Percentiles rank a stretch among this genome's conserved stretches.
These are phyloP conservation scores for Isoperla grammatica DNA, from an alignment of 2,888 invertebrate species.

Conservation along the genomic window DNA sequence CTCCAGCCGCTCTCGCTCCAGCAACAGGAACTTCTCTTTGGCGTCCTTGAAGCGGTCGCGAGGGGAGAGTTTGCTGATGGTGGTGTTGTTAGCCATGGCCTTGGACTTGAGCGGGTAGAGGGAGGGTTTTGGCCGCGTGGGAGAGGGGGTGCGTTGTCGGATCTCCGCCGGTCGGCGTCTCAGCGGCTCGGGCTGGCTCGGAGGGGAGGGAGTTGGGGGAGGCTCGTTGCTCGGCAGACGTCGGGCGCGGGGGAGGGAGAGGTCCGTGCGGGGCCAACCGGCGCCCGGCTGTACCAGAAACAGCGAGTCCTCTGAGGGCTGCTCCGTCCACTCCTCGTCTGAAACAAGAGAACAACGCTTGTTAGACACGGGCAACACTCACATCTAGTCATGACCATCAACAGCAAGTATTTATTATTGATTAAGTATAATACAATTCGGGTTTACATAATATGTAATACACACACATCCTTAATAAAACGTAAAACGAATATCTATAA, in stretches of 20 bases:
- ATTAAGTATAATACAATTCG: too few species aligned
- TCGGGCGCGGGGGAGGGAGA: conserved; percentile 38
- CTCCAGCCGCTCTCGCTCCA: conserved; percentile 64
- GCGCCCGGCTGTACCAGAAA: conserved; percentile 49
- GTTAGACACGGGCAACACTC: too few species aligned
- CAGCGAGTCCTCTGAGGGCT: conserved; percentile 50
- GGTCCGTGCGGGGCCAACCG: conserved; percentile 45
- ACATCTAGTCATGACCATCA: too few species aligned
- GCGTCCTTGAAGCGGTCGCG: conserved; percentile 63
- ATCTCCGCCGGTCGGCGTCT: conserved; percentile 49
- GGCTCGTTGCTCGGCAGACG: conserved; percentile 36
- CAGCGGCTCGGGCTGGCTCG: conserved; percentile 31
- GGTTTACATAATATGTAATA: too few species aligned
- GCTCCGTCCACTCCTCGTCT: conserved; percentile 74
- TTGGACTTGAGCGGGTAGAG: neutral
- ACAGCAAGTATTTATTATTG: too few species aligned
- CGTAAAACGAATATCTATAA: too few species aligned
- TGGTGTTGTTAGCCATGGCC: neutral
- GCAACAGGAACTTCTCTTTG: conserved; percentile 75
- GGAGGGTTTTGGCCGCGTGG: conserved; percentile 26
- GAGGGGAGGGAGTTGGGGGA: conserved; percentile 42
- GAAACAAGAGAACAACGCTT: conserved; percentile 47
- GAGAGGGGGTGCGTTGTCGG: conserved; percentile 38
- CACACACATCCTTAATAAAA: too few species aligned
- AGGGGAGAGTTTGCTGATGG: conserved; percentile 9